Evolutionary conservation across 2,113 vertebrate genomes (phyloP).

Genomic region (Varanus salvator): DNA sequence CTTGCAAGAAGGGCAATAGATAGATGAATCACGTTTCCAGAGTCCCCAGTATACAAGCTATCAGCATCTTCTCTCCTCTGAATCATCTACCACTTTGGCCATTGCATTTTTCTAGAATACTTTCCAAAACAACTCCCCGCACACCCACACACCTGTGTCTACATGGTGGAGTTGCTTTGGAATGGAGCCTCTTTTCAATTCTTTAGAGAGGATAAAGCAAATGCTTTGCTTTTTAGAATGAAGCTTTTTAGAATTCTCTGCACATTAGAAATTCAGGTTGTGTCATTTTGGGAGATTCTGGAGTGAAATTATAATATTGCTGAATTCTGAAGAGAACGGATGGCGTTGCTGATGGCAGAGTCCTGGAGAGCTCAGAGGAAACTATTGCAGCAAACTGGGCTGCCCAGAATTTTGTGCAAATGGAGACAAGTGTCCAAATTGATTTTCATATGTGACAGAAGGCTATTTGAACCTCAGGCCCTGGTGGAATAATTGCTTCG

Average conservation of each 20-base stretch:
- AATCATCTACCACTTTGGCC: neutral
- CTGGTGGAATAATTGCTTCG: neutral
- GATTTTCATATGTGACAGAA: neutral
- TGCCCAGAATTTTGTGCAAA: neutral
- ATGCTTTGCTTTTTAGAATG: neutral
- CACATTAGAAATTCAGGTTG: slow-evolving; percentile 2
- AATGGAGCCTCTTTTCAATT: neutral
- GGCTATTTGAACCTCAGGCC: neutral
- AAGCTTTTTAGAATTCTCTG: slow-evolving; percentile 1
- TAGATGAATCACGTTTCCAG: neutral
- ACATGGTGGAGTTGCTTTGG: neutral
- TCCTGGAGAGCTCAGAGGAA: neutral
- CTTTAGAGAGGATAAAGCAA: neutral
- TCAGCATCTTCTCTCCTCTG: neutral
- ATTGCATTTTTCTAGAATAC: neutral
- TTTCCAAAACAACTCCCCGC: neutral
- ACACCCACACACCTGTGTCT: neutral
- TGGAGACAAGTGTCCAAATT: neutral
- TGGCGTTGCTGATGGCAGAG: too few species aligned
- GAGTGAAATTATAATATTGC: slow-evolving; percentile 8
- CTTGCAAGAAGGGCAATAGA: neutral
- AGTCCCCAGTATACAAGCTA: neutral
- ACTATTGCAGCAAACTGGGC: neutral
- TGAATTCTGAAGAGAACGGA: neutral
- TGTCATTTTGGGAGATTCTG: slow-evolving; percentile 2